These are phyloP conservation scores for Fukomys damarensis DNA, from an alignment of 2,113 vertebrate genomes.

Conservation along the genomic window DNA sequence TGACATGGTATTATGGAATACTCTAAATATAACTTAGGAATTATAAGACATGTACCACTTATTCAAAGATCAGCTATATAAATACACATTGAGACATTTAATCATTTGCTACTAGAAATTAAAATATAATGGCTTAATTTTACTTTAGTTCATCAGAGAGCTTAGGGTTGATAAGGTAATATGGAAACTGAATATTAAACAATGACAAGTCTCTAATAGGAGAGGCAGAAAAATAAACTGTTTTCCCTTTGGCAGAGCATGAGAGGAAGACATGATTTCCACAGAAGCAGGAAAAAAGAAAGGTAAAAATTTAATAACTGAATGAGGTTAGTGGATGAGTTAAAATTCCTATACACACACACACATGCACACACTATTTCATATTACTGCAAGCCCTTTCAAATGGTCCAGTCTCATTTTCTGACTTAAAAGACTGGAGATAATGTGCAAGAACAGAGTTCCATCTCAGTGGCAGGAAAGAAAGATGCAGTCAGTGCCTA, in stretches of 20 bases:
- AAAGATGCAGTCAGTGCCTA: neutral
- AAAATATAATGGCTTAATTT: neutral
- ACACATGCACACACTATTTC: neutral
- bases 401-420: neutral
- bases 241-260: neutral
- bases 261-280: neutral
- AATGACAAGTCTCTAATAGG: neutral
- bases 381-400: neutral
- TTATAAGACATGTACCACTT: conserved; percentile 45
- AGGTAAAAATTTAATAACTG: neutral
- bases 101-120: conserved; percentile 3
- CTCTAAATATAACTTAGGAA: conserved; percentile 35
- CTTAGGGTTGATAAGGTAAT: neutral
- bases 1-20: neutral
- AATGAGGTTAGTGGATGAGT: neutral
- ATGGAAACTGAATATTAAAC: neutral
- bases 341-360: neutral
- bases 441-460: neutral
- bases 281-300: neutral
- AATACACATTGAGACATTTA: conserved; percentile 2
- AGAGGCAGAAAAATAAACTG: neutral
- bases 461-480: neutral
- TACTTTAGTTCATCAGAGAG: neutral
- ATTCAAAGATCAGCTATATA: conserved; percentile 10
- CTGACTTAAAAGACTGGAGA: neutral